Base-by-base conservation (phyloP, 2,113 vertebrate genomes). In the Sterrhoptilus dennistouni region DNA sequence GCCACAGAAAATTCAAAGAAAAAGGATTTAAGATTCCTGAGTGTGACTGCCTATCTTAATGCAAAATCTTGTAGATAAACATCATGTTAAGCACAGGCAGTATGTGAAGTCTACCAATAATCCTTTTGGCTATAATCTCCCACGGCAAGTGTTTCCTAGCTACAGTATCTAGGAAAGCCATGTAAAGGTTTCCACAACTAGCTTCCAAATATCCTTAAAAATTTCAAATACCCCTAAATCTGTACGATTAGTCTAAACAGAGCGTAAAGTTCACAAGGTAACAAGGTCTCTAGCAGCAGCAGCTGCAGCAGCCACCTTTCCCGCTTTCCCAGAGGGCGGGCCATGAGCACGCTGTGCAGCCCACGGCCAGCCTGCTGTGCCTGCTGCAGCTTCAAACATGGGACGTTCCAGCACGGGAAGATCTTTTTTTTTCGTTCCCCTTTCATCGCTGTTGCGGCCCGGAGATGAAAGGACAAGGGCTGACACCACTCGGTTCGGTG, bases 251-350 rank as follows among this genome's bases (percentile, higher is more conserved):
- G 47, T 47, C 76, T 79, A 28, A 77, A 64, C 21, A 3, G 45
- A 36, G 25, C 3, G 29, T 53, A 68, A 87, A 89, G 69, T 83
- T 85, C 82, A 50, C 21, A 61, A 50, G 21, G 65, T 42, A 52
- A 74, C 72, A 94, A 60, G 36, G 49, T 80, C 94, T 96, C 79
- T 22, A 95, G 92, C 63, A 92, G 92, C 63, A 92, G 92, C 87
- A 63, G 88, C 71, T n/a, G 88, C 86, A 63, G 54, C 60, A 68
- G 52, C 12, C 81, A 44, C 86, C 57, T 56, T 71, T 49, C 80
- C 90, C 36, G 92, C 65, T 94, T 92, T 94, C 94, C 93, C 93
- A 89, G 93, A 69, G 45, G 59, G 57, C 10, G 64, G 42, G 81
- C 53, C 53, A 79, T 28, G 22, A 87, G 49, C 72, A 72, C 36